A percentile compares a stretch with the other conserved stretches of the same genome.
Conservation (phyloP, 2,797 vertebrate genomes). For the Cygnus olor region DNA sequence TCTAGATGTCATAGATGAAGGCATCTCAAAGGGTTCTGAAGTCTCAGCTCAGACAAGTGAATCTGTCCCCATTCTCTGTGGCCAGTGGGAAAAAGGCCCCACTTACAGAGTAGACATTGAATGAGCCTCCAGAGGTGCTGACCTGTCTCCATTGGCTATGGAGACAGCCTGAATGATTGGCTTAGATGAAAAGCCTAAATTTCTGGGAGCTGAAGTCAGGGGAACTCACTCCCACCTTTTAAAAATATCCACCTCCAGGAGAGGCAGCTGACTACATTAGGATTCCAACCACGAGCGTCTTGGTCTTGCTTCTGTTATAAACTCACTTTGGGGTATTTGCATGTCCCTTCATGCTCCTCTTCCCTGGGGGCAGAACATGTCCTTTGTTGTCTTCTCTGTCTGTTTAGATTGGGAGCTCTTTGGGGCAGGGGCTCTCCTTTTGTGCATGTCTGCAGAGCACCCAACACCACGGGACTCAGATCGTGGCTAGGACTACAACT, state of each 20-base stretch:
- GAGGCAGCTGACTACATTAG: not conserved
- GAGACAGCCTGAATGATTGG: rapidly evolving
- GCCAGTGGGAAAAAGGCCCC: not conserved
- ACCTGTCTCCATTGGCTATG: rapidly evolving
- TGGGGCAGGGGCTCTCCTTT: not conserved
- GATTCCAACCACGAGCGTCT: not conserved
- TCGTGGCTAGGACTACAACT: not conserved
- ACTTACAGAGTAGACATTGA: rapidly evolving
- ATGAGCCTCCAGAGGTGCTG: not conserved
- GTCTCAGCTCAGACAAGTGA: not conserved
- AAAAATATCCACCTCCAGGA: not conserved
- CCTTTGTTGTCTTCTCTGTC: conserved; percentile 28
- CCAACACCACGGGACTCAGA: not conserved
- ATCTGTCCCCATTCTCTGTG: not conserved
- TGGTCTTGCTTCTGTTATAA: not conserved
- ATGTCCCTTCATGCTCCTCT: conserved; percentile 10
- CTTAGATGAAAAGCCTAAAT: not conserved
- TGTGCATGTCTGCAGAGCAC: not conserved
- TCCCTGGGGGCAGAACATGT: not conserved
- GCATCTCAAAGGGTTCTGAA: not conserved
- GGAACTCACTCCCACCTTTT: not conserved
- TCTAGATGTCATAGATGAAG: not conserved
- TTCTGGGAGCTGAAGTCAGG: not conserved
- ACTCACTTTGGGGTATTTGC: not conserved
- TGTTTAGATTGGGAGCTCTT: not conserved